Evolutionary conservation across 2,888 invertebrate genomes (phyloP).

Genomic region (Trisateles emortualis): DNA sequence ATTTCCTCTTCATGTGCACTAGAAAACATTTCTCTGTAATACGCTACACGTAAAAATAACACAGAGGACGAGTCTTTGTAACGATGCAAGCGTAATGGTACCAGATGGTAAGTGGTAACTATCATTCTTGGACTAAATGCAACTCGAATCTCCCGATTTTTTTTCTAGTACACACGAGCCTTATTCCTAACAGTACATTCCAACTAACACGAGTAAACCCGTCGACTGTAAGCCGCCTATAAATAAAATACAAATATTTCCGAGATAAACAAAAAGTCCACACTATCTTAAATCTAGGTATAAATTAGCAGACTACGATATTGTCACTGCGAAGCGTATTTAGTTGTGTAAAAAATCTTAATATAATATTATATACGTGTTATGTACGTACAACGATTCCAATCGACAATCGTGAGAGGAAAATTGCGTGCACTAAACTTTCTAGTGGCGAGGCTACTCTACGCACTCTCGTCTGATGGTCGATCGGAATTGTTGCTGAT

Average conservation of each 20-base stretch:
- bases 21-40: background rate
- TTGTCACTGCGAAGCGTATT: slow-evolving; percentile 76
- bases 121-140: background rate
- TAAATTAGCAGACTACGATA: slow-evolving; percentile 63
- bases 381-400: background rate
- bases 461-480: background rate
- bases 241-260: slow-evolving; percentile 17
- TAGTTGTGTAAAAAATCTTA: slow-evolving; percentile 37
- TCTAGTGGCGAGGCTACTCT: background rate
- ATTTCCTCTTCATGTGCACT: background rate
- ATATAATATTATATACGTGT: background rate
- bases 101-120: no score
- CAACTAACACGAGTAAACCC: slow-evolving; percentile 18
- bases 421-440: background rate
- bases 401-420: background rate
- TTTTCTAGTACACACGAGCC: background rate
- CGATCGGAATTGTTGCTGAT: background rate
- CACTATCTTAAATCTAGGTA: slow-evolving; percentile 42
- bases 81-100: no score
- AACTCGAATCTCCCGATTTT: background rate
- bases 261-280: slow-evolving; percentile 17
- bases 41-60: background rate
- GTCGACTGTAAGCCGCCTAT: slow-evolving; percentile 27
- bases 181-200: background rate
- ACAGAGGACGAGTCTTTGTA: no score